Percentiles rank a stretch among this genome's conserved stretches.
Conservation (phyloP, 2,888 invertebrate genomes). For the Heliconius ismenius region DNA sequence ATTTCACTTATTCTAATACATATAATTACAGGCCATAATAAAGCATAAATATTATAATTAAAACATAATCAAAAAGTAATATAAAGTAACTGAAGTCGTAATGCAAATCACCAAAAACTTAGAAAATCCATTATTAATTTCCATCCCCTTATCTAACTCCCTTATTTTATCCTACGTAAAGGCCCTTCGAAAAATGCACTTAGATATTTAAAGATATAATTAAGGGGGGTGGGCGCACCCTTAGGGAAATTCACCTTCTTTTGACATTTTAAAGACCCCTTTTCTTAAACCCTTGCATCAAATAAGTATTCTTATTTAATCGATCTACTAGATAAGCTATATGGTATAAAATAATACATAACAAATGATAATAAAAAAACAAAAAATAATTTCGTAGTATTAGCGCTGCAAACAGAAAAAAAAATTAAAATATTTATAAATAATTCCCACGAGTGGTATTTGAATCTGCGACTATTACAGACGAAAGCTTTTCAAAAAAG, state of each 20-base stretch:
- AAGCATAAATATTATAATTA: background rate
- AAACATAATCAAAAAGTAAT: conserved; percentile 40
- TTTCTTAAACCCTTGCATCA: conserved; percentile 65
- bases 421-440: background rate
- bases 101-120: conserved; percentile 50
- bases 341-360: background rate
- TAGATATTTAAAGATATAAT: conserved; percentile 81
- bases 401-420: background rate
- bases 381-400: background rate
- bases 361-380: no score
- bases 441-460: background rate
- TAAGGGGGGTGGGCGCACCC: conserved; percentile 72
- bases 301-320: conserved; percentile 40
- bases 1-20: background rate
- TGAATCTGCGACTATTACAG: background rate
- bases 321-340: conserved; percentile 37
- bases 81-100: conserved; percentile 29
- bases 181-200: conserved; percentile 77
- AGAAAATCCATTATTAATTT: conserved; percentile 53
- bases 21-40: background rate
- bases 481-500: background rate
- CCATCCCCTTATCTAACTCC: conserved; percentile 45
- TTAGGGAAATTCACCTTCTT: conserved; percentile 78
- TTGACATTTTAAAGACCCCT: conserved; percentile 79
- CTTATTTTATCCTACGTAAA: conserved; percentile 51